These are phyloP conservation scores for Hirundo rustica DNA, from an alignment of 2,797 vertebrate species.

Conservation along the genomic window DNA sequence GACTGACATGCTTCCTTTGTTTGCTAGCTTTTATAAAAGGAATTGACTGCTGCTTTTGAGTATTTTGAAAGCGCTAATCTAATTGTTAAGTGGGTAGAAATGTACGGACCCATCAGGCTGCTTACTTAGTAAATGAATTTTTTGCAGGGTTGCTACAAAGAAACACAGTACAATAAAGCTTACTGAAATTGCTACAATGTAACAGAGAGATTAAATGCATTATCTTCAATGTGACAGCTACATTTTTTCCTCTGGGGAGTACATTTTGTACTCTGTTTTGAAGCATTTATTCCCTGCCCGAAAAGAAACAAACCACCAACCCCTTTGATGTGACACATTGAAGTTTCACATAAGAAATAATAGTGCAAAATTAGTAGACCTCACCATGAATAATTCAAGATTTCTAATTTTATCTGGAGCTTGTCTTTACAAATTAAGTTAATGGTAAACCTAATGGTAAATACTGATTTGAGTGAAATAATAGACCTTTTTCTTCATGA, in stretches of 20 bases:
- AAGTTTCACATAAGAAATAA: constrained; percentile 2
- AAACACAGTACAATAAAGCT: not conserved
- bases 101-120: not conserved
- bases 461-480: constrained; percentile 8
- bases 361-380: not conserved
- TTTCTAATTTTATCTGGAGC: constrained; percentile 34
- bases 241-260: constrained; percentile 37
- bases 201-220: constrained; percentile 54
- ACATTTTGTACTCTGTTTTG: constrained; percentile 49
- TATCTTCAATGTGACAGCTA: constrained; percentile 62
- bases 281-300: constrained; percentile 29
- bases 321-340: not conserved
- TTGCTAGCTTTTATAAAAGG: not conserved
- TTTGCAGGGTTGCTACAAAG: not conserved
- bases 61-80: constrained; percentile 40
- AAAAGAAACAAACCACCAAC: not conserved
- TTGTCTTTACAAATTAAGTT: constrained; percentile 39
- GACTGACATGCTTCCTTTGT: not conserved
- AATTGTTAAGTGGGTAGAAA: constrained; percentile 29
- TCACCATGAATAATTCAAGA: constrained; percentile 42
- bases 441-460: constrained; percentile 26
- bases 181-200: constrained; percentile 26
- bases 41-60: constrained; percentile 14
- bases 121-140: constrained; percentile 24
- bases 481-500: not conserved